These are phyloP conservation scores for Thalassarche chlororhynchos DNA, from an alignment of 2,113 vertebrate genomes.

Conservation along the genomic window DNA sequence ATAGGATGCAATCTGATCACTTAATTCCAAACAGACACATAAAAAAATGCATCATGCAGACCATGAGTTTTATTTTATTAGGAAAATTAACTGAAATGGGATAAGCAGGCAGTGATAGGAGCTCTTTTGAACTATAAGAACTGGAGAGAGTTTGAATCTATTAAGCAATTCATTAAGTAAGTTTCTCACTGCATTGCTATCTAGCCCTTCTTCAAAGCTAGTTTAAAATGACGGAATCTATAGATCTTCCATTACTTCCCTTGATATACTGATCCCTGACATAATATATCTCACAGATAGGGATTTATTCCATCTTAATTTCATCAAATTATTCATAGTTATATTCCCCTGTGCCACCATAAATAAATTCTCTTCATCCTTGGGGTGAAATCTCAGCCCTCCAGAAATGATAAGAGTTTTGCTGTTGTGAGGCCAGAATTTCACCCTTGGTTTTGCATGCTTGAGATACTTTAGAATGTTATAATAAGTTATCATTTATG, in stretches of 20 bases:
- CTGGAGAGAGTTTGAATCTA: not conserved
- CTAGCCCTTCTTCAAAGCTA: not conserved
- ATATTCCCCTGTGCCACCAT: not conserved
- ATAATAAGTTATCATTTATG: constrained; percentile 32
- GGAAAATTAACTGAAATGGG: not conserved
- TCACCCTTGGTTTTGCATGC: not conserved
- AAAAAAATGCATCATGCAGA: not conserved
- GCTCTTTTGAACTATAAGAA: not conserved
- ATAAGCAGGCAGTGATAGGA: not conserved
- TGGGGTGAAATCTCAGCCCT: not conserved
- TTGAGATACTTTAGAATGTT: not conserved
- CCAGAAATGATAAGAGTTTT: not conserved
- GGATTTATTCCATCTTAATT: constrained; percentile 41
- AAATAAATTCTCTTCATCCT: constrained; percentile 46
- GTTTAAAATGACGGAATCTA: constrained; percentile 4
- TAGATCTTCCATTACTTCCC: not conserved
- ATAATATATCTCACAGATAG: constrained; percentile 12
- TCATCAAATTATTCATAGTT: constrained; percentile 44
- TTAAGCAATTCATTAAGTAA: not conserved
- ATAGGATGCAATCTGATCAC: not conserved
- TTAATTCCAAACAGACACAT: not conserved
- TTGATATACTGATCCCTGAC: constrained; percentile 31
- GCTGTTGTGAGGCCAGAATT: not conserved
- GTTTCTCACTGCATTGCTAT: not conserved
- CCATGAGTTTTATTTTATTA: not conserved